Base-by-base conservation (phyloP, 2,113 vertebrate species). In the Cichladusa arquata region DNA sequence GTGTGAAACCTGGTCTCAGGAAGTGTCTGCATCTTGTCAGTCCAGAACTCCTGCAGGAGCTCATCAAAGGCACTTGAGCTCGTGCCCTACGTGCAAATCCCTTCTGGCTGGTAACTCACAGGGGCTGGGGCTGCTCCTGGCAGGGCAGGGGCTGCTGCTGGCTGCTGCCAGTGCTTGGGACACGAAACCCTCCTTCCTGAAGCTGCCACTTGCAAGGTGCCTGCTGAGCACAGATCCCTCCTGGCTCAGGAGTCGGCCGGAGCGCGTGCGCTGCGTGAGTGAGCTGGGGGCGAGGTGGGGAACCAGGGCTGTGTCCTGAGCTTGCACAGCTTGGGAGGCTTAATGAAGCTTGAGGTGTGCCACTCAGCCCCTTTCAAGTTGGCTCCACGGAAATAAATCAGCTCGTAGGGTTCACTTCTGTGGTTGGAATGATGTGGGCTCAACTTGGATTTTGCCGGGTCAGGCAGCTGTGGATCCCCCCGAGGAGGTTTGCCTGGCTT, bases 231-330 rank as follows among this genome's bases (percentile, higher is more conserved):
- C 19, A 18, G 58, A 54, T 12, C 5, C 50, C 8, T 1, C 54
- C 28, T 7, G 0, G 5, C 50, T 40, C 0, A 0, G 71, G 40
- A 56, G 80, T 1, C 0, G 0, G 42, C 26, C 0, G 7, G 19
- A 15, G 38, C 38, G 38, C 38, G 38, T 38, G 36, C 36, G 31
- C 57, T 8, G 58, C 0, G 24, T 58, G 33, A 67, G 60, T 66
- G 72, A 50, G 42, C 26, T 70, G 4, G 0, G 25, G 3, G 3
- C 1, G 20, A 40, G 77, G 23, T 5, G 14, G 69, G 47, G 44
- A 58, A 34, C 81, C 34, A 0, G 19, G 73, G 70, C 54, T 0
- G 6, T 3, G 19, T 70, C 67, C 47, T 7, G 25, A 31, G 14
- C 47, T 78, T 33, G 11, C 53, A n/a, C 48, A 60, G 44, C 44